Base-by-base conservation (phyloP, 2,888 invertebrate species). In the Luperina testacea region DNA sequence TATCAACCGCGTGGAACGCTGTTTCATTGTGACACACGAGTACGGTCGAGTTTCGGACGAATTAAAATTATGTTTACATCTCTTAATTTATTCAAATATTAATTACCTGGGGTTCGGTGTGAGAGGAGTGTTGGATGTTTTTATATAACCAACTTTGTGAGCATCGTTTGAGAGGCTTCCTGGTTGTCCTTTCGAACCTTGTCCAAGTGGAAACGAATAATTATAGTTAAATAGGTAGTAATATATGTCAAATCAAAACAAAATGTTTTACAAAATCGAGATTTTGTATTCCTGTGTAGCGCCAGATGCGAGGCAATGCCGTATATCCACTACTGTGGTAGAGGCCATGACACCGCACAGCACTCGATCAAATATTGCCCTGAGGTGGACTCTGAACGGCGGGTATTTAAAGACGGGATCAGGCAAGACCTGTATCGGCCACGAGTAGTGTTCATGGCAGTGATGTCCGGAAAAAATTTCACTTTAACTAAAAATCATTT, bases 1-100 rank as follows among this genome's bases (percentile, higher is more conserved):
- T 74, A 74, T 65, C 32, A 81, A 67, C 73, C 32, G 42, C 48
- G 24, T 72, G 27, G 65, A 68, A 63, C 63, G 5, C 27, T 51
- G 72, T 72, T 74, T 68, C 42, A 42, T 72, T 27, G n/a, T 81
- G 81, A 77, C 78, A 74, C 24, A 67, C 15, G 67, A 78, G 70
- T 24, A 9, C 65, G 72, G 61, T n/a, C 45, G 68, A 61, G 79
- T 77, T 81, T 53, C 67, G 0, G 61, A 76, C 73, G 75, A 84
- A 84, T 85, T 78, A 84, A 85, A 84, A 82, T 81, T 74, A 78
- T 78, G 71, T 84, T 78, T 84, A 72, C 84, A 74, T 68, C 68
- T 74, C 53, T 78, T 82, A 82, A 84, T 82, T 84, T 84, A 85
- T 84, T 84, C 75, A 85, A 85, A 85, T 85, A 84, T 85, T 78